Evolutionary conservation across 2,888 invertebrate species (phyloP), one percentile per base, ranked within the genome.

Genomic region (Ormyrus labotus): DNA sequence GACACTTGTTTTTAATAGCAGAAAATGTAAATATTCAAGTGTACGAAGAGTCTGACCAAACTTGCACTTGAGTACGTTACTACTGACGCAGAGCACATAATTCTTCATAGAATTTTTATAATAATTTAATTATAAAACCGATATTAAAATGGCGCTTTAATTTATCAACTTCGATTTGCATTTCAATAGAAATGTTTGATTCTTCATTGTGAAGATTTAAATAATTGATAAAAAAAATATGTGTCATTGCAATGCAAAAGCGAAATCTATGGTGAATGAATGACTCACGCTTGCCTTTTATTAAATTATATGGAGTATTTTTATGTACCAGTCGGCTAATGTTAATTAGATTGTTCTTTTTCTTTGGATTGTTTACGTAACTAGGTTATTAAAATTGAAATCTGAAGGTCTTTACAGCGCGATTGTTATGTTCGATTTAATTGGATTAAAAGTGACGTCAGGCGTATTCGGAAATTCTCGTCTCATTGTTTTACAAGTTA

Each of bases 371-470:
- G 61, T 80, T 80, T 73, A 69, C 58, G 73, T 64, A 80, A 80
- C 68, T 19, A 71, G 60, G 58, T 61, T 61, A 13, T 53, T 51
- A 50, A 57, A 67, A 61, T 76, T 76, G 8, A 73, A 53, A 69
- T 57, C 55, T 63, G 60, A 78, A 69, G 74, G 74, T 5, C 65
- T 74, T 75, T 60, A 69, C 60, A 68, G 51, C n/a, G 63, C 34
- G 63, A 81, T 78, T 75, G 58, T 78, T 70, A 61, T 74, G 60
- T 74, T 71, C 63, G 6, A 19, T 64, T 74, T 71, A 78, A 78
- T 81, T 71, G 63, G 45, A 71, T 63, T 60, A 57, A 63, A 71
- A 71, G 34, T 75, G 74, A 81, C 75, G 78, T 81, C 74, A 74
- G 68, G 11, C 50, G 5, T 80, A 65, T 71, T 69, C 13, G 60